A percentile compares a stretch with the other conserved stretches of the same genome.
Conservation (phyloP, 2,888 invertebrate genomes). For the Tubulanus polymorphus region DNA sequence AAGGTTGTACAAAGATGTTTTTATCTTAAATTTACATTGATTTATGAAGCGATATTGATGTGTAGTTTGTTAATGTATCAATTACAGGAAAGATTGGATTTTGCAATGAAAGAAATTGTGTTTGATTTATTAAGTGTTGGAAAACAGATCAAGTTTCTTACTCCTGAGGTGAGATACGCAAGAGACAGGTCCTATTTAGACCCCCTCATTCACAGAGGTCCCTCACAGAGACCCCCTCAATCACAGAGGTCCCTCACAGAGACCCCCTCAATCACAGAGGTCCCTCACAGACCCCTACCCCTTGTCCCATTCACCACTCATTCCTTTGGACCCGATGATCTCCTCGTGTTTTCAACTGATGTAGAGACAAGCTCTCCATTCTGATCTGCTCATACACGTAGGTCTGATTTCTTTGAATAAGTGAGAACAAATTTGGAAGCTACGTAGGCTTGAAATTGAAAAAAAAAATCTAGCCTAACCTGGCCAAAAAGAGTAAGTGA, state of each 20-base stretch:
- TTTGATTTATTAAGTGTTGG: constrained; percentile 96
- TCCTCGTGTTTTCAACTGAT: too few relatives aligned
- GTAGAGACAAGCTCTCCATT: too few relatives aligned
- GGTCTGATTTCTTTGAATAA: too few relatives aligned
- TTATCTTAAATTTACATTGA: too few relatives aligned
- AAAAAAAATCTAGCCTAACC: too few relatives aligned
- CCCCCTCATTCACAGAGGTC: not conserved
- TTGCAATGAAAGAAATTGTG: constrained; percentile 98
- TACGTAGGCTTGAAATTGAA: too few relatives aligned
- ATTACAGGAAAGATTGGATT: constrained; percentile 81
- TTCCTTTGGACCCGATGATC: not conserved
- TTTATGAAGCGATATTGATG: not conserved
- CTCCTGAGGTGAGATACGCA: constrained; percentile 60
- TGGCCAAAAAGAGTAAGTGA: too few relatives aligned
- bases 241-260: not conserved
- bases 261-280: not conserved
- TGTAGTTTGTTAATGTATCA: constrained; percentile 3
- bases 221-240: not conserved
- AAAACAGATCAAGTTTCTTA: constrained; percentile 65
- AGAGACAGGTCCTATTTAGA: not conserved
- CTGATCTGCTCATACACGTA: too few relatives aligned
- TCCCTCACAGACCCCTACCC: not conserved
- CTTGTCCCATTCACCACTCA: not conserved
- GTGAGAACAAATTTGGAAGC: too few relatives aligned
- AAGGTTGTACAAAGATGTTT: not conserved